These are phyloP conservation scores for Alectura lathami DNA, from an alignment of 2,113 vertebrate genomes.

Conservation along the genomic window DNA sequence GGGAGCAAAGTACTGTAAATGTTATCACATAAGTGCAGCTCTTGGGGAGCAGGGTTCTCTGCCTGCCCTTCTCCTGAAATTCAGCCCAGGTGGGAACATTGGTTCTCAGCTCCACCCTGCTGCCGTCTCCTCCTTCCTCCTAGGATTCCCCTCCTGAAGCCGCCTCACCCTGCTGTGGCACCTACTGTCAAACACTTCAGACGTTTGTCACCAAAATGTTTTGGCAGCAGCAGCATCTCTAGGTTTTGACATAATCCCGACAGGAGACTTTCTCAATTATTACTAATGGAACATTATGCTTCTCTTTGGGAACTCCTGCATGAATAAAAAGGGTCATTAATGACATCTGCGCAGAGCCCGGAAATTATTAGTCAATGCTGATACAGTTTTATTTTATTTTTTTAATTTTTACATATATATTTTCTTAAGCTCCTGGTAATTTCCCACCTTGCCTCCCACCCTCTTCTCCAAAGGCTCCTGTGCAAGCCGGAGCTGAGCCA, in stretches of 20 bases:
- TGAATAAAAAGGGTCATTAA: slow-evolving; percentile 86
- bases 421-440: slow-evolving; percentile 63
- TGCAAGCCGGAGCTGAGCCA: slow-evolving; percentile 33
- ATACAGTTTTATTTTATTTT: slow-evolving; percentile 65
- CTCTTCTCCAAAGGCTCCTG: slow-evolving; percentile 40
- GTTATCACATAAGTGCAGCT: background rate
- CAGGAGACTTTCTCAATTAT: slow-evolving; percentile 82
- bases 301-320: slow-evolving; percentile 79
- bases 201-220: slow-evolving; percentile 81
- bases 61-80: background rate
- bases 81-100: background rate
- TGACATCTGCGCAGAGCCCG: slow-evolving; percentile 74
- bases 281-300: slow-evolving; percentile 82
- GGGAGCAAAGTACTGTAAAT: background rate
- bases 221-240: slow-evolving; percentile 82
- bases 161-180: slow-evolving; percentile 67
- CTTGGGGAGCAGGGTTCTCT: background rate
- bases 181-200: slow-evolving; percentile 77
- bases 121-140: slow-evolving; percentile 13
- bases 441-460: slow-evolving; percentile 58
- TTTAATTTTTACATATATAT: slow-evolving; percentile 64
- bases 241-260: slow-evolving; percentile 82
- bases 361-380: slow-evolving; percentile 77
- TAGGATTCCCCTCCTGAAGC: slow-evolving; percentile 56
- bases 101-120: background rate